Base-by-base conservation (phyloP, 1,140 invertebrate species). In the Cepaea nemoralis region DNA sequence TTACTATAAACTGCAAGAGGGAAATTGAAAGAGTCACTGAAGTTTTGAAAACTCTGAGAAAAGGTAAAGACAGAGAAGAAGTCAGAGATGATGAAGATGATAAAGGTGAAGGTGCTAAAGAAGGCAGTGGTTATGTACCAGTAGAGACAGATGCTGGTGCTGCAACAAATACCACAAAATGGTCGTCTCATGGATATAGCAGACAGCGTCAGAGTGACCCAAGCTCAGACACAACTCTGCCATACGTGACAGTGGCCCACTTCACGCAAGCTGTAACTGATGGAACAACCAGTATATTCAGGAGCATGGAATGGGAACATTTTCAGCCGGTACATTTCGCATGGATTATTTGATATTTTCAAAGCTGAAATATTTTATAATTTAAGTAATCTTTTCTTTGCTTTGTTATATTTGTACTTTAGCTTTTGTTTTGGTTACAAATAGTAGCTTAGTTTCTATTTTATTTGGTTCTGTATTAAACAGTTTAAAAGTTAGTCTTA, bases 301-400 rank as follows among this genome's bases (percentile, higher is more conserved):
- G 24, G 22, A 37, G 27, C 35, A 40, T 70, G 35, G 69, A 70
- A 37, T 70, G 69, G 69, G 69, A 70, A 39, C 37, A 19, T 3
- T 27, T 40, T n/a, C 69, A 8, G 40, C 27, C 40, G 69, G 69
- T 70, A 70, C 69, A 40, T 70, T 70, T 70, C 35, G 69, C 69
- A 70, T 70, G 69, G 39, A 39, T 42, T 40, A 40, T 70, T 70
- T 42, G 39, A 22, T 22, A 22, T 27, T 63, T 63, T 27, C 33
- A 63, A 6, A 31, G 6, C n/a, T 63, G 10, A 31, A 31, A 19
- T 63, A 31, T 31, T 63, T 63, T 63, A 5, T 63, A 63, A 27
- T 31, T 31, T 27, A 19, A 63, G 5, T 12, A 63, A 63, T 63
- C 19, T 63, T n/a, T 63, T n/a, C 59, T 63, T 63, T 63, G 33